These are phyloP conservation scores for Caenorhabditis sp. DNA, from an alignment of 2,888 invertebrate genomes.

Conservation along the genomic window DNA sequence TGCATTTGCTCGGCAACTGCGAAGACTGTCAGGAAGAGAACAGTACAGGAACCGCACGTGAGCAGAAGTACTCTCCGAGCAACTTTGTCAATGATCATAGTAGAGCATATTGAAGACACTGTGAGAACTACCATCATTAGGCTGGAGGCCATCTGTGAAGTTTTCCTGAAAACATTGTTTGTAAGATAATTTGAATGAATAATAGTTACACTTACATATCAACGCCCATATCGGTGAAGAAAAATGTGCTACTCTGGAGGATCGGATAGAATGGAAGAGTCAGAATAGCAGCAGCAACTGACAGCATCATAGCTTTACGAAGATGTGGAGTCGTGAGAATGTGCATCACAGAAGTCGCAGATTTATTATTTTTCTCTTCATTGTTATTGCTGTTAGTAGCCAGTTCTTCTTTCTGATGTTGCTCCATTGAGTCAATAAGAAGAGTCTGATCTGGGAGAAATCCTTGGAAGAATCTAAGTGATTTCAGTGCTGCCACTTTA, in stretches of 20 bases:
- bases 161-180: constrained; percentile 63
- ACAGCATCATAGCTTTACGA: constrained; percentile 75
- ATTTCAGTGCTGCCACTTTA: constrained; percentile 67
- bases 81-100: constrained; percentile 73
- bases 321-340: constrained; percentile 73
- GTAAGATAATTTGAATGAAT: neutral
- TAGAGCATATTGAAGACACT: constrained; percentile 73
- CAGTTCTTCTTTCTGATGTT: constrained; percentile 49
- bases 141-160: constrained; percentile 77
- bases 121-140: constrained; percentile 77
- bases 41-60: constrained; percentile 58
- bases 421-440: constrained; percentile 63
- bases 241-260: constrained; percentile 78
- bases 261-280: constrained; percentile 81
- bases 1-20: constrained; percentile 66
- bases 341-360: constrained; percentile 56
- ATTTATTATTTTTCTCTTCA: constrained; percentile 17
- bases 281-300: constrained; percentile 74
- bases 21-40: constrained; percentile 65
- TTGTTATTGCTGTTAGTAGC: constrained; percentile 11
- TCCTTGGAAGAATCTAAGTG: constrained; percentile 77
- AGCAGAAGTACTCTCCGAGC: constrained; percentile 69
- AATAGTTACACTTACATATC: constrained; percentile 57
- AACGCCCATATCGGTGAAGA: constrained; percentile 73
- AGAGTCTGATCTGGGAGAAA: constrained; percentile 56